These are phyloP conservation scores for Leptopilina clavipes DNA, from an alignment of 1,140 invertebrate genomes.

Conservation along the genomic window DNA sequence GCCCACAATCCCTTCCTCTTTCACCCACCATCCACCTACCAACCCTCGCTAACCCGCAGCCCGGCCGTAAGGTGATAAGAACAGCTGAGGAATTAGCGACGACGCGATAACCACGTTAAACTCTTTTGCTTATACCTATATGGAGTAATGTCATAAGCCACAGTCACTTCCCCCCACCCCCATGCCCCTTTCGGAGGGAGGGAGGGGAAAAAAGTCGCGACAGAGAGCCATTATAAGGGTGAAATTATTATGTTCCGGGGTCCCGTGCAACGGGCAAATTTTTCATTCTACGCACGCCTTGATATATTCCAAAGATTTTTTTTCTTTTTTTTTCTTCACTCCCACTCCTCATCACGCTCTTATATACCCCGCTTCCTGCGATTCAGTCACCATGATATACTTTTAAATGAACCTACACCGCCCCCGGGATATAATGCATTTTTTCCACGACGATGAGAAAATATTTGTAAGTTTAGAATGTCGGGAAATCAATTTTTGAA, in stretches of 20 bases:
- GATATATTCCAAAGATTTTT: conserved; percentile 36
- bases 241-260: conserved; percentile 34
- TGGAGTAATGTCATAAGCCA: conserved; percentile 30
- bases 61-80: conserved; percentile 55
- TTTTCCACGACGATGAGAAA: background rate
- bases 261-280: conserved; percentile 16
- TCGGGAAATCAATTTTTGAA: background rate
- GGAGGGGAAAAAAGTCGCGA: conserved; percentile 11
- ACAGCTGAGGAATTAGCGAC: conserved; percentile 60
- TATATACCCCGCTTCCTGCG: background rate
- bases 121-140: conserved; percentile 51
- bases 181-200: too few relatives aligned
- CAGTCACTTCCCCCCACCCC: too few relatives aligned
- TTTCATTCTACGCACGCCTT: conserved; percentile 32
- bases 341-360: background rate
- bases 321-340: background rate
- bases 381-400: conserved; percentile 33
- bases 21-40: conserved; percentile 36
- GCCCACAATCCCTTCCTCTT: too few relatives aligned
- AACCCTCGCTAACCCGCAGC: conserved; percentile 39
- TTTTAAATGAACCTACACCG: conserved; percentile 28
- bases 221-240: conserved; percentile 27
- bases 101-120: conserved; percentile 58
- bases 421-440: conserved; percentile 22
- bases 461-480: background rate